Conservation (phyloP, 2,888 invertebrate species). For the Lepidonotus clava region DNA sequence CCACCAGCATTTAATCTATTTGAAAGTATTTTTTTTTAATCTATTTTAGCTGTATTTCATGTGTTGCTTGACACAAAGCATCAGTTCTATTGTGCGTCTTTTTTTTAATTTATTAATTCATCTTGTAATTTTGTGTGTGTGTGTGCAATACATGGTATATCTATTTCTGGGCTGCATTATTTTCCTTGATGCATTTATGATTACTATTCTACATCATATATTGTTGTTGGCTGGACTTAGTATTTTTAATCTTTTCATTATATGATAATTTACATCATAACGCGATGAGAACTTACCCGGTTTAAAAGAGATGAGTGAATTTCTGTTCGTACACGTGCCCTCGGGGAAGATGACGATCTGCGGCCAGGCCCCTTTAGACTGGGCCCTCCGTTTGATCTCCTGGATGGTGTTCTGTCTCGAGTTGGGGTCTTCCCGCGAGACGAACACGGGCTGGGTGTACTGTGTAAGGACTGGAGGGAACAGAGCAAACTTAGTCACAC, state of each 20-base stretch:
- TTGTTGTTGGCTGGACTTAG: too few species aligned
- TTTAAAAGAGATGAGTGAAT: constrained; percentile 85
- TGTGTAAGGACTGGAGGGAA: constrained; percentile 88
- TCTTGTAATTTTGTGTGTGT: too few species aligned
- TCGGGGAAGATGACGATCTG: constrained; percentile 97
- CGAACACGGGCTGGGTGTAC: constrained; percentile 97
- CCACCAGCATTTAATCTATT: too few species aligned
- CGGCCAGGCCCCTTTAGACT: constrained; percentile 91
- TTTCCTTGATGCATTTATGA: too few species aligned
- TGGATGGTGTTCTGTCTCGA: constrained; percentile 94
- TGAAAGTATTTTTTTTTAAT: too few species aligned
- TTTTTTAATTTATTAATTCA: too few species aligned
- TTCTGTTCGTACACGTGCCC: constrained; percentile 97
- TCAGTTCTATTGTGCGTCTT: too few species aligned
- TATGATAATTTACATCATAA: background rate
- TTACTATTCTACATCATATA: too few species aligned
- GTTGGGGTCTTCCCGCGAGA: constrained; percentile 94
- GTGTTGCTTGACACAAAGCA: too few species aligned
- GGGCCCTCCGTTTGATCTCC: constrained; percentile 91
- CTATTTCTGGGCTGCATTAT: too few species aligned
- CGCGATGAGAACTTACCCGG: constrained; percentile 70
- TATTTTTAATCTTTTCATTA: background rate
- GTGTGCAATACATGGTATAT: too few species aligned
- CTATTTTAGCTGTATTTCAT: too few species aligned
- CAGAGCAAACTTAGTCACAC: background rate